Evolutionary conservation across 1,140 invertebrate species (phyloP), one percentile per base, ranked within the genome.

Genomic region (Lucilia sericata): DNA sequence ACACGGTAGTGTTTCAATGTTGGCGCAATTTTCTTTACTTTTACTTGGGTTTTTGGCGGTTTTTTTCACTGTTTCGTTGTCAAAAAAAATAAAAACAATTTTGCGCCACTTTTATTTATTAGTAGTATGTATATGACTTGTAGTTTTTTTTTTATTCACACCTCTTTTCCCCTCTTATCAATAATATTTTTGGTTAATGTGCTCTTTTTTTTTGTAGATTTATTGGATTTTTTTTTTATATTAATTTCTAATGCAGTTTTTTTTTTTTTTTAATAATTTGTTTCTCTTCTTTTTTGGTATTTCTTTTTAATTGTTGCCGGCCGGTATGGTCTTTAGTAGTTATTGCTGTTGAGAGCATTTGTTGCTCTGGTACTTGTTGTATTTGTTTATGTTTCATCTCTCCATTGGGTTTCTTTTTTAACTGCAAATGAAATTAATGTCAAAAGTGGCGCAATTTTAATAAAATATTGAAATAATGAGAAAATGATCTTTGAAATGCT

Each of bases 91-190:
- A 30, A 30, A 30, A 30, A 30, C 25, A 30, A 80, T 51, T 80
- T 80, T 51, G 76, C 76, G 76, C 76, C 76, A 80, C 76, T 80
- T 80, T 80, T 49, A n/a, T 21, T 80, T 80, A n/a, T n/a, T n/a
- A n/a, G n/a, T n/a, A 30, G 25, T 42, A 42, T 42, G 25, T 42
- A 42, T 42, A 42, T 42, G 42, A 42, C 42, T 42, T 42, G 42
- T 42, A 42, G 55, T 3, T 17, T 60, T 17, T 0, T 60, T 60
- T 17, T 60, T 17, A 2, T 60, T 60, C n/a, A n/a, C 55, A 60
- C 55, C 55, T 60, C 55, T 17, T 17, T 30, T 30, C 0, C 17
- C 55, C 55, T 14, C 17, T 7, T 42, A 42, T 60, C 51, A 60
- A 10, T 60, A 14, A 30, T 30, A 30, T 30, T 30, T 60, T n/a